Percentiles rank a stretch among this genome's conserved stretches.
Evolutionary conservation across 2,797 vertebrate species (phyloP).

Genomic region (Clamator glandarius): DNA sequence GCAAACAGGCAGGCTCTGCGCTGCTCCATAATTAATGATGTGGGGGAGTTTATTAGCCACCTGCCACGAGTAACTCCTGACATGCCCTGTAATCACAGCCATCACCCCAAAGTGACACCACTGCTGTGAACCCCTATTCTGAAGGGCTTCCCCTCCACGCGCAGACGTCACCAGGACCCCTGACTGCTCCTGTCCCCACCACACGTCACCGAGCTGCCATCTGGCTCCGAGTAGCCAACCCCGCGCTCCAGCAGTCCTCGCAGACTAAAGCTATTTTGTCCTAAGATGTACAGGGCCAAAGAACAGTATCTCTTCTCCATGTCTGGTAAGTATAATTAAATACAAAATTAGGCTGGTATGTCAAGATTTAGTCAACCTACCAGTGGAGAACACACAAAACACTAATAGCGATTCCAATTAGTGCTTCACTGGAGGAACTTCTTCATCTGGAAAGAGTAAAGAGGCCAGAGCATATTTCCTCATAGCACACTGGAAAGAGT

Average conservation of each 20-base stretch:
- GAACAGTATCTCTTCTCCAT: neutral
- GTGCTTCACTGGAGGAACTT: constrained; percentile 19
- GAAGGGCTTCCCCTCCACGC: neutral
- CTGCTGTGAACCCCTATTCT: neutral
- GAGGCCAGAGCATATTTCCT: neutral
- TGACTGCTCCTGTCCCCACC: neutral
- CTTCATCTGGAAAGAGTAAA: constrained; percentile 32
- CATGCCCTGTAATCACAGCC: neutral
- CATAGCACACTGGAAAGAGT: neutral
- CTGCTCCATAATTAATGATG: neutral
- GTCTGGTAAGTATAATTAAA: constrained; percentile 48
- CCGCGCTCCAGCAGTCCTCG: neutral
- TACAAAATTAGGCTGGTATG: constrained; percentile 11
- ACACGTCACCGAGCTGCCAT: rapidly evolving
- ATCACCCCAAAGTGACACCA: neutral
- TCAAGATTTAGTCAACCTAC: constrained; percentile 15
- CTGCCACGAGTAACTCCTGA: neutral
- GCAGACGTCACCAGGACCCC: neutral
- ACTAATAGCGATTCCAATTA: constrained; percentile 29
- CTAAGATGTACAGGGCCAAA: neutral
- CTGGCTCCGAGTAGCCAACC: neutral
- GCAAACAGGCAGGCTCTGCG: neutral
- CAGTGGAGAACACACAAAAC: neutral
- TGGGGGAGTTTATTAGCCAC: neutral
- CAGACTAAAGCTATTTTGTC: neutral